Base-by-base conservation (phyloP, 2,797 vertebrate species). In the Sebastes nivosus region DNA sequence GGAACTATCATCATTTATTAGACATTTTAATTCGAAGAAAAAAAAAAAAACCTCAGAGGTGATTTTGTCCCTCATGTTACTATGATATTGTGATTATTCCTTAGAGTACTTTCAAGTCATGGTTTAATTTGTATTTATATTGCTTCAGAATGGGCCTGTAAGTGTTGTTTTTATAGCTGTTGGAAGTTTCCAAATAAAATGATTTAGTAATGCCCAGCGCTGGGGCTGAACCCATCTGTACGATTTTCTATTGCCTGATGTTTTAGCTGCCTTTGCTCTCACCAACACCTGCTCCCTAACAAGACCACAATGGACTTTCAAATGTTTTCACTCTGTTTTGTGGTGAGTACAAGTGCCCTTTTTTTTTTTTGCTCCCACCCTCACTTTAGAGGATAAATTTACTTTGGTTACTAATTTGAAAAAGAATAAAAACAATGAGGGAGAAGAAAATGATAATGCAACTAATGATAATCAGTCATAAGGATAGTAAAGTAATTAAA, bases 51-150 rank as follows among this genome's bases (percentile, higher is more conserved):
- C 16, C 2, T 57, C 10, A 8, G 4, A 59, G n/a, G 4, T 34
- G 16, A 72, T 30, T 34, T 24, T 32, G 16, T 71, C 59, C 77
- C 61, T 68, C 2, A 16, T 81, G 77, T 90, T 83, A 60, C 59
- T 50, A 14, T 77, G 69, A 86, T 83, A 67, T 84, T 80, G 70
- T 74, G 36, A 81, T 79, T 78, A 60, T 79, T 87, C 65, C 77
- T 84, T 71, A 10, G 77, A 77, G 22, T 87, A 58, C 81, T 85
- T 88, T 88, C 68, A 74, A 58, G 61, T 67, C n/a, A 8, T 88
- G 69, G 74, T 82, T 80, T 58, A 83, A 71, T 79, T 59, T 84
- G 81, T 91, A 90, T 91, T 91, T 89, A 89, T 89, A 83, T 83
- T 87, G 82, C 88, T 88, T 87, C 78, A 77, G 71, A 87, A 81